Evolutionary conservation across 2,113 vertebrate species (phyloP), one percentile per base, ranked within the genome.

Genomic region (Rhinoptilus africanus): DNA sequence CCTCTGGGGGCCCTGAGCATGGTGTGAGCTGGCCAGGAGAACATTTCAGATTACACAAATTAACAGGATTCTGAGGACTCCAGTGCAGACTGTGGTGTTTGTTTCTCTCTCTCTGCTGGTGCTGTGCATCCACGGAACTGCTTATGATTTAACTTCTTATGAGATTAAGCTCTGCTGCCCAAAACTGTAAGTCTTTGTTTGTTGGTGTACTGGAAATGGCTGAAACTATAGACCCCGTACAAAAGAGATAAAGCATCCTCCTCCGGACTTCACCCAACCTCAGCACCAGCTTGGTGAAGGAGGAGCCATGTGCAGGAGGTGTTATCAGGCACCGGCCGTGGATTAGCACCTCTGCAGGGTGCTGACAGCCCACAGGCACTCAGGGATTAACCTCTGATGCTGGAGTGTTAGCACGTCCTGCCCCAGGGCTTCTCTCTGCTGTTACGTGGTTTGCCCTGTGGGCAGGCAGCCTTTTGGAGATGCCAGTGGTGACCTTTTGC

Each of bases 281-380:
- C 62, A 87, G 57, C 74, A 53, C 41, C 50, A 60, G 32, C 15
- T 22, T 66, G 20, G 7, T 47, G 43, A 78, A 62, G 64, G 45
- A 89, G 39, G 17, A 91, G 62, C 76, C 39, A 6, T 12, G 37
- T 75, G 64, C 47, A 88, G 47, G 75, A 74, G 68, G 43, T 60
- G 57, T 76, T 87, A 54, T 4, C 53, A 83, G 71, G 23, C 79
- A 72, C 32, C 28, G 0, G 66, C 62, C 69, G 7, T 64, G 85
- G 88, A 93, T 96, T 96, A 94, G 35, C 85, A 81, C 90, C 82
- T 93, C 76, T 79, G 60, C 59, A 64, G 21, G 19, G 76, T 50
- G 64, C 73, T 94, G 96, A 83, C 90, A 93, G 79, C 79, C 60
- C 45, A 37, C 48, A 9, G 32, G 27, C 60, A 18, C 82, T 34